A percentile compares a stretch with the other conserved stretches of the same genome.
Conservation (phyloP, 2,113 vertebrate genomes). For the Urocolius indicus region DNA sequence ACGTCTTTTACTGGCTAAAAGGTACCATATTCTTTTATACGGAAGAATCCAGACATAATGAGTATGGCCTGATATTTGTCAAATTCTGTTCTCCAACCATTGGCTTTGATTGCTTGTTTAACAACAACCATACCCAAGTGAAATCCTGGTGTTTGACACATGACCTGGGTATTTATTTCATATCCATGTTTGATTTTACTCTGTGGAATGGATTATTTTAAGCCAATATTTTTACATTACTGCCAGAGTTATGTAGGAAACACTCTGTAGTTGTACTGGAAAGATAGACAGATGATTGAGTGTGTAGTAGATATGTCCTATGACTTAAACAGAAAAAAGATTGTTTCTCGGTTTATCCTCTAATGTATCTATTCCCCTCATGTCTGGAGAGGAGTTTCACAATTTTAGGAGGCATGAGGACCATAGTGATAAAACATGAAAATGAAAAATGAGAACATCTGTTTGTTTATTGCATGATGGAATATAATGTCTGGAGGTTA, state of each 20-base stretch:
- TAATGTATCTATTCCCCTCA: background rate
- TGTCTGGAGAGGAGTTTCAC: background rate
- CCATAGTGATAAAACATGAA: background rate
- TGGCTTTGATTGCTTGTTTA: background rate
- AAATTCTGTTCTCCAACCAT: background rate
- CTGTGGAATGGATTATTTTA: background rate
- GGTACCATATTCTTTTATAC: slow-evolving; percentile 59
- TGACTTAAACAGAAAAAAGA: background rate
- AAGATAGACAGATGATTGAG: background rate
- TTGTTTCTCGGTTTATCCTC: background rate
- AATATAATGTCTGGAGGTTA: background rate
- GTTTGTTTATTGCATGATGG: background rate
- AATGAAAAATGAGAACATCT: background rate
- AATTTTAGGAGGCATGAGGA: background rate
- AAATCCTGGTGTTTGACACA: background rate
- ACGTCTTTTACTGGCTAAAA: slow-evolving; percentile 74
- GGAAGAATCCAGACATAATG: slow-evolving; percentile 57
- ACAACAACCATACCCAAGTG: background rate
- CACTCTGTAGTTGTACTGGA: background rate
- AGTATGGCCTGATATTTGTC: slow-evolving; percentile 26
- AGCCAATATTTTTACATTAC: background rate
- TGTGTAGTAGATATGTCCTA: background rate
- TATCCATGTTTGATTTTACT: background rate
- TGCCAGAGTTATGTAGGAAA: background rate
- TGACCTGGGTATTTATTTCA: background rate